A percentile compares a stretch with the other conserved stretches of the same genome.
These are phyloP conservation scores for Pelecanus crispus DNA, from an alignment of 2,113 vertebrate genomes.

Conservation along the genomic window DNA sequence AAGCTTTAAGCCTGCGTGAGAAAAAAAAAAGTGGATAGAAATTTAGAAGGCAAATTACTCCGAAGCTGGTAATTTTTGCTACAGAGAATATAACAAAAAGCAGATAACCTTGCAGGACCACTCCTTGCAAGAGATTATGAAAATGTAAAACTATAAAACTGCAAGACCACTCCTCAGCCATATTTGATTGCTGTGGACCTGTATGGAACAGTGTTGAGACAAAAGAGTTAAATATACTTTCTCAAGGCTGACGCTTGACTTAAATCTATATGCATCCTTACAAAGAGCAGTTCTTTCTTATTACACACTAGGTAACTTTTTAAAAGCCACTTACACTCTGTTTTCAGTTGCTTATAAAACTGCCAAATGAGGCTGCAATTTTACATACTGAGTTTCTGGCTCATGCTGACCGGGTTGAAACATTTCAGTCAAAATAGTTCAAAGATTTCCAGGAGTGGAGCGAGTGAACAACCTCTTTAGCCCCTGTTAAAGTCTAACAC, in stretches of 20 bases:
- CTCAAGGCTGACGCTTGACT: not conserved
- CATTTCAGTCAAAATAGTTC: not conserved
- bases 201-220: not conserved
- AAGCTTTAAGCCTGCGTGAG: conserved; percentile 61
- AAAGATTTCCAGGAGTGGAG: not conserved
- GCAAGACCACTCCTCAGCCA: not conserved
- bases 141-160: not conserved
- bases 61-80: not conserved
- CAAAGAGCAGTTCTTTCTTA: not conserved
- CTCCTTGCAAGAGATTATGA: not conserved
- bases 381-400: not conserved
- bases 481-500: not conserved
- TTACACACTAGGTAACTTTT: not conserved
- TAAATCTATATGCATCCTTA: not conserved
- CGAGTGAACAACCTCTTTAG: not conserved
- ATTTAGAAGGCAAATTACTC: not conserved
- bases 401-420: not conserved
- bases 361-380: not conserved
- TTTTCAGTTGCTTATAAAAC: not conserved
- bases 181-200: not conserved
- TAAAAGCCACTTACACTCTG: not conserved
- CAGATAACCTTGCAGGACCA: not conserved
- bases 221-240: not conserved
- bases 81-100: not conserved
- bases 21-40: not conserved